These are phyloP conservation scores for Pantherophis vulpinus DNA, from an alignment of 2,797 vertebrate species.

Conservation along the genomic window DNA sequence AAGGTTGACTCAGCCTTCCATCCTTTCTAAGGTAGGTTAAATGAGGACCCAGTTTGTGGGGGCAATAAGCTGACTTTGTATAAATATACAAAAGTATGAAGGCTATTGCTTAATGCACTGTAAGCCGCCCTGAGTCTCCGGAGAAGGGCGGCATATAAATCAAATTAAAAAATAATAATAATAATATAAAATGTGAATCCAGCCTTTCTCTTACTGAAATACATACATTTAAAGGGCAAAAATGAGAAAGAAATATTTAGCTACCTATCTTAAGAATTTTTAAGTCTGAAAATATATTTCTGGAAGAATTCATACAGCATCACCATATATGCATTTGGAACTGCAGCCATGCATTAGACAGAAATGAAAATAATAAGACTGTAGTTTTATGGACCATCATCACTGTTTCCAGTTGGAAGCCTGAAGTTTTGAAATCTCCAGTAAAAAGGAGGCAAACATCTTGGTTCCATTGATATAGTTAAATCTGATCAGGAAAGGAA, in stretches of 20 bases:
- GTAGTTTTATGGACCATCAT: constrained; percentile 7
- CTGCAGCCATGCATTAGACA: neutral
- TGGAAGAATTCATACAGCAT: neutral
- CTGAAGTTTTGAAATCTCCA: constrained; percentile 70
- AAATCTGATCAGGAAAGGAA: constrained; percentile 69
- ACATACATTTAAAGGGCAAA: neutral
- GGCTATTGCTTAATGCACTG: too few species aligned
- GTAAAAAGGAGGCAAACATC: constrained; percentile 79
- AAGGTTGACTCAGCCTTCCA: too few species aligned
- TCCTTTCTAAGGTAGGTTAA: too few species aligned
- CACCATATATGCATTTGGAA: neutral
- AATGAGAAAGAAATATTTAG: neutral
- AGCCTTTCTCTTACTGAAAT: neutral
- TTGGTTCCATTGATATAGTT: constrained; percentile 91
- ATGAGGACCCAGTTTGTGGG: too few species aligned
- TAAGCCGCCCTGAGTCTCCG: too few species aligned
- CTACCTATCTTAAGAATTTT: neutral
- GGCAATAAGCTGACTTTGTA: too few species aligned
- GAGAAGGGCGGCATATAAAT: too few species aligned
- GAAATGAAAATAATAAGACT: neutral
- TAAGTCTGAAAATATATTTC: neutral
- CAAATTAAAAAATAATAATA: too few species aligned
- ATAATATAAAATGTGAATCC: neutral
- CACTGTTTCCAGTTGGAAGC: neutral
- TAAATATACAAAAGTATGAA: too few species aligned